Percentiles rank a stretch among this genome's conserved stretches.
Conservation (phyloP, 2,113 vertebrate species). For the Trogon melanurus region DNA sequence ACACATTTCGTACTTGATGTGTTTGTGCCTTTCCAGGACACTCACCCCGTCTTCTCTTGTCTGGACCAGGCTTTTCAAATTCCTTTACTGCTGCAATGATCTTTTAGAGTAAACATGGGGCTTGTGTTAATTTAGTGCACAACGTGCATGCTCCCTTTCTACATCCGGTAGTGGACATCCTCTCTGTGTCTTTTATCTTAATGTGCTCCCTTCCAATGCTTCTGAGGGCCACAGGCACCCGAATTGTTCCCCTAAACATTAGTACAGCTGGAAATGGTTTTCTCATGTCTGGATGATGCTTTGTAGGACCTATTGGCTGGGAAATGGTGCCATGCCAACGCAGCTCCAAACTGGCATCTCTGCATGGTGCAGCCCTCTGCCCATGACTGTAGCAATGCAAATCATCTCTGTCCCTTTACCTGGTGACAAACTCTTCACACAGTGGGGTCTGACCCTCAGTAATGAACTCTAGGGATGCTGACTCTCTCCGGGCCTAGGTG, state of each 20-base stretch:
- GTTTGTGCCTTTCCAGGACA: conserved; percentile 3
- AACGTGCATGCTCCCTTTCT: not conserved
- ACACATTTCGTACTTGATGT: not conserved
- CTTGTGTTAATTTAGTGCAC: not conserved
- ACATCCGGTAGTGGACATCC: not conserved
- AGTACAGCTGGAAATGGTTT: not conserved
- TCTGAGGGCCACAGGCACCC: not conserved
- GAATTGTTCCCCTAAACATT: not conserved
- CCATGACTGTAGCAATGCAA: not conserved
- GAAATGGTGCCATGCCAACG: not conserved
- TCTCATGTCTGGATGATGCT: not conserved
- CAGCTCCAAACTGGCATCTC: not conserved
- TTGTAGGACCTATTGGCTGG: not conserved
- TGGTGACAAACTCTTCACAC: not conserved
- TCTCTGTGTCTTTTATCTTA: not conserved
- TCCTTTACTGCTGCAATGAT: not conserved
- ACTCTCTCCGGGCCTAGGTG: not conserved
- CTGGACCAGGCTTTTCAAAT: not conserved
- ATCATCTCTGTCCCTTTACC: not conserved
- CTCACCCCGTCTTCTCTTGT: not conserved
- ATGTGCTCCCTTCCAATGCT: not conserved
- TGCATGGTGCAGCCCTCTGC: not conserved
- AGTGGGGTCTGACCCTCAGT: not conserved
- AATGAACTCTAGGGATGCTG: not conserved
- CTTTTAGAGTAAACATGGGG: not conserved